Base-by-base conservation (phyloP, 2,797 vertebrate species). In the Pelodytes ibericus region DNA sequence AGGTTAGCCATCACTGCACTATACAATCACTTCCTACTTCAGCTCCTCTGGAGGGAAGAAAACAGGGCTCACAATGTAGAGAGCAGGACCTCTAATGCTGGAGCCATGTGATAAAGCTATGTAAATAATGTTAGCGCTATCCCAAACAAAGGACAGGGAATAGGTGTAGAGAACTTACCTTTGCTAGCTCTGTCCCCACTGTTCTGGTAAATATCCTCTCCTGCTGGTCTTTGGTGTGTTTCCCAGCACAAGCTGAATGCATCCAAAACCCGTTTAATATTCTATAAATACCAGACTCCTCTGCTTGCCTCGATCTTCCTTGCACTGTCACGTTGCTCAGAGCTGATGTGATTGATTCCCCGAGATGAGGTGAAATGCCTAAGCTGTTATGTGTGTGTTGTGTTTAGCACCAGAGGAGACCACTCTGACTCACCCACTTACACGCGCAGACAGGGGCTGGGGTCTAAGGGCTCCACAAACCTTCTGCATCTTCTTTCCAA, bases 281-380 rank as follows among this genome's bases (percentile, higher is more conserved):
- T 44, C 41, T 44, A 29, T 69, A 8, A 61, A 16, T 29, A 16
- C 2, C 56, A 49, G 27, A 16, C 20, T 53, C 44, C 44, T 41
- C 6, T 62, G 65, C 39, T 33, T 61, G 60, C n/a, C 41, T 53
- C 27, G 6, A 2, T 70, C 18, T 70, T 78, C 41, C 69, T 65
- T 59, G 74, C 49, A 27, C 58, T 41, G 60, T 64, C 71, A 71
- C 69, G 36, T 29, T 61, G 74, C 39, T 65, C 58, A 36, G 56
- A 44, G 75, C 56, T 71, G 68, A 77, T 72, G n/a, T 72, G 75
- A 78, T 72, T 73, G 76, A 79, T 72, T 73, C 25, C 15, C 70
- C 30, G 74, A 25, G 74, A 68, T 27, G 68, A 71, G 68, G 25
- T 57, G 49, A 31, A 11, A 33, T 58, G 74, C 26, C 59, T 30